These are phyloP conservation scores for Cheilosia scutellata DNA, from an alignment of 2,888 invertebrate genomes.

Conservation along the genomic window DNA sequence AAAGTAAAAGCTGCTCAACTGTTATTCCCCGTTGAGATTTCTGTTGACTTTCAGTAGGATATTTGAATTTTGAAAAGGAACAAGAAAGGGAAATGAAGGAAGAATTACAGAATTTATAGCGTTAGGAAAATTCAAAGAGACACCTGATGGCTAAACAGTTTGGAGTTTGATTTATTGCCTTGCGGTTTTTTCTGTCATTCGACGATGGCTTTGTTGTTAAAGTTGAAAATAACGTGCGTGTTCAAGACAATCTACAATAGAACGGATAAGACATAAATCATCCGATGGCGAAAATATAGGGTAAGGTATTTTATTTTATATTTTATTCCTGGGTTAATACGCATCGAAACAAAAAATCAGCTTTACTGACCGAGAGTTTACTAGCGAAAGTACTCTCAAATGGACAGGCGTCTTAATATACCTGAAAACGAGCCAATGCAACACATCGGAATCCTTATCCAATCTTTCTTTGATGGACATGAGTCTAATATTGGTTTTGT, in stretches of 20 bases:
- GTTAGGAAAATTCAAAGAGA: conserved; percentile 52
- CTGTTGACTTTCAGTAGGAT: conserved; percentile 54
- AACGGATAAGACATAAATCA: conserved; percentile 25
- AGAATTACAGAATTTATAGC: conserved; percentile 37
- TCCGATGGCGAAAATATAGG: conserved; percentile 1
- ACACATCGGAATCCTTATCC: no score
- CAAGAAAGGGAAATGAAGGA: conserved; percentile 1
- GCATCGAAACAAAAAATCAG: no score
- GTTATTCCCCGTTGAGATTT: conserved; percentile 63
- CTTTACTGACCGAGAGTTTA: no score
- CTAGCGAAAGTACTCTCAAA: no score
- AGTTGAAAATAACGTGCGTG: conserved; percentile 3
- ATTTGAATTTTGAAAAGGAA: conserved; percentile 41
- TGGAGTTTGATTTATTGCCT: conserved; percentile 52
- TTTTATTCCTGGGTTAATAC: background rate
- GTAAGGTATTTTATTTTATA: background rate
- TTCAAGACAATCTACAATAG: background rate
- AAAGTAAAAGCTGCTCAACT: conserved; percentile 58
- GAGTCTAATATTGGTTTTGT: no score
- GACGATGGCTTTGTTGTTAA: background rate
- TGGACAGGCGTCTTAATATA: no score
- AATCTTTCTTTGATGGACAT: no score
- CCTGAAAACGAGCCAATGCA: no score
- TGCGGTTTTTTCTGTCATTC: conserved; percentile 33
- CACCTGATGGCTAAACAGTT: conserved; percentile 56